Conservation (phyloP, 2,797 vertebrate genomes). For the Tenualosa ilisha region DNA sequence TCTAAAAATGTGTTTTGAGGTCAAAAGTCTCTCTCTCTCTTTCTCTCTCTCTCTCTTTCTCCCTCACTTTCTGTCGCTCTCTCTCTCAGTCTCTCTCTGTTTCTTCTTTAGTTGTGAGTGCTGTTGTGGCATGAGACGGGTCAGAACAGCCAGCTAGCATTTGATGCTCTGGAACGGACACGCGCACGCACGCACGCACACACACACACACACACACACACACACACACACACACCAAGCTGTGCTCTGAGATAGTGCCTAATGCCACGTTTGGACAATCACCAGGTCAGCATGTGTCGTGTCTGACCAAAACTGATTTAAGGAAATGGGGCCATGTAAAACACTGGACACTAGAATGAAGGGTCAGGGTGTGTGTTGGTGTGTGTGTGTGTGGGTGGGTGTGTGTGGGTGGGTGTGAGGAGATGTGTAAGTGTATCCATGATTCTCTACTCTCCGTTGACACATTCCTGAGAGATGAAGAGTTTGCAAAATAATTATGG, state of each 20-base stretch:
- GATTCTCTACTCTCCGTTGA: background rate
- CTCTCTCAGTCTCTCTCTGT: background rate
- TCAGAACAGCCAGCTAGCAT: background rate
- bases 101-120: background rate
- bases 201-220: too few species aligned
- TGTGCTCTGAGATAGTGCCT: background rate
- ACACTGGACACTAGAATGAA: background rate
- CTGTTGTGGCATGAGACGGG: background rate
- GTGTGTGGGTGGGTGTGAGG: background rate
- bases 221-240: too few species aligned
- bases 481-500: too few species aligned
- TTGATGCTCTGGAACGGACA: background rate
- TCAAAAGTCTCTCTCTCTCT: background rate
- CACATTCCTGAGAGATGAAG: too few species aligned
- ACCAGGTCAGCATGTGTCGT: background rate
- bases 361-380: background rate
- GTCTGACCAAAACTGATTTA: background rate
- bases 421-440: background rate
- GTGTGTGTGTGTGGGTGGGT: background rate
- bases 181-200: background rate
- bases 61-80: too few species aligned
- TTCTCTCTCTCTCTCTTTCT: background rate
- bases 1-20: too few species aligned
- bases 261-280: background rate
- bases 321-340: background rate